These are phyloP conservation scores for Tetramorium parvispinum DNA, from an alignment of 1,140 invertebrate genomes.

Conservation along the genomic window DNA sequence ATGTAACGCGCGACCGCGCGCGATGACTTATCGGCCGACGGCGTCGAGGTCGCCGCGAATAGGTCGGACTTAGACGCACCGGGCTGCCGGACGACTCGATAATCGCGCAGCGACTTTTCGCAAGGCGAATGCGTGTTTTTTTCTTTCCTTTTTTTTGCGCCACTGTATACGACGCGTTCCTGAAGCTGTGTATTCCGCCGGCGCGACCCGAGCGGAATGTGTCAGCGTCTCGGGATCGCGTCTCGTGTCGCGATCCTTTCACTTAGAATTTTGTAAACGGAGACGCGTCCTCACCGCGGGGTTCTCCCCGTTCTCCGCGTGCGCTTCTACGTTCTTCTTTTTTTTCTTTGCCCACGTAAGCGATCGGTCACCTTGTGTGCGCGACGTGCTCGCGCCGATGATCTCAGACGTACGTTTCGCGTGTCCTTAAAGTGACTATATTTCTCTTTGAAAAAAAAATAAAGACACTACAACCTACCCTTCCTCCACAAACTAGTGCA, in stretches of 20 bases:
- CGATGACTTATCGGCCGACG: conserved; percentile 75
- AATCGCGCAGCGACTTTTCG: background rate
- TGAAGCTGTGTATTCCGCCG: background rate
- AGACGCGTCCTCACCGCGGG: background rate
- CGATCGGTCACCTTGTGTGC: conserved; percentile 12
- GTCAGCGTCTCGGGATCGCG: background rate
- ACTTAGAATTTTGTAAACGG: conserved; percentile 7
- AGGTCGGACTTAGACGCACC: conserved; percentile 60
- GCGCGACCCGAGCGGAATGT: background rate
- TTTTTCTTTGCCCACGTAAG: background rate
- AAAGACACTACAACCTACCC: too few relatives aligned
- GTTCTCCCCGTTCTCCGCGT: background rate
- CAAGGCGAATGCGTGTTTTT: background rate
- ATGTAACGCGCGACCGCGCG: conserved; percentile 68
- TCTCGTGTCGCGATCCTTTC: background rate
- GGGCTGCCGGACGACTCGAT: conserved; percentile 31
- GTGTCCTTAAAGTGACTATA: too few relatives aligned
- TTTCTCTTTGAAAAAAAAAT: too few relatives aligned
- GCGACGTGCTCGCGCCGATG: background rate
- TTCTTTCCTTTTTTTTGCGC: background rate
- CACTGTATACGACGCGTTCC: background rate
- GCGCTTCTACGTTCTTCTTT: background rate
- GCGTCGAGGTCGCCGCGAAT: conserved; percentile 73
- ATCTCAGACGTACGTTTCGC: background rate
- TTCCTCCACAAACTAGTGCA: too few relatives aligned